A percentile compares a stretch with the other conserved stretches of the same genome.
phyloP scores from a whole-genome alignment of 2,113 vertebrate species.

The Rhineura floridana region DNA sequence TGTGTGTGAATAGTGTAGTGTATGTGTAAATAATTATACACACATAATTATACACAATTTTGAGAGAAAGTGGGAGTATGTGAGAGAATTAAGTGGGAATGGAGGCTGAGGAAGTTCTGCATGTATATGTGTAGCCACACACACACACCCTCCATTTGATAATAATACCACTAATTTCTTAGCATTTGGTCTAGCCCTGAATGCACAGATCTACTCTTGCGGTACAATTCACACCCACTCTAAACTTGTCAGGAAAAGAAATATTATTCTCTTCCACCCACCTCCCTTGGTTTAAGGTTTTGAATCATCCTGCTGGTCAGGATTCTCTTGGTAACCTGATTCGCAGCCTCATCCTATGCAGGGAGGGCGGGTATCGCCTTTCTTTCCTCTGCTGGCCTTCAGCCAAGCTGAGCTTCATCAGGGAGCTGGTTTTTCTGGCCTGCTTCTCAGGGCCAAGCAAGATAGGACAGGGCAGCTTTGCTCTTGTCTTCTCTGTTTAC shows the following conservation, averaged over 20 bases:
- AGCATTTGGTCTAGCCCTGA: background rate
- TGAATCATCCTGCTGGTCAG: background rate
- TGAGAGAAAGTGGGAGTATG: no score
- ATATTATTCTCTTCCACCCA: background rate
- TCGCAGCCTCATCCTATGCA: background rate
- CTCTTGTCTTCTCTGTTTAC: background rate
- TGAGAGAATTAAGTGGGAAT: background rate
- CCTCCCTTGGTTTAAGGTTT: background rate
- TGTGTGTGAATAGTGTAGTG: background rate
- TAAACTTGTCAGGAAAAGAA: background rate
- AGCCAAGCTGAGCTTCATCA: background rate
- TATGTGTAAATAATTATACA: no score
- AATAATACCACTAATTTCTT: background rate
- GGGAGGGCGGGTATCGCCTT: conserved; percentile 1
- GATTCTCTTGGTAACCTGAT: conserved; percentile 22
- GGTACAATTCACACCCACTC: background rate
- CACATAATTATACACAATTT: no score
- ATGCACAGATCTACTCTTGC: background rate
- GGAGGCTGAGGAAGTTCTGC: background rate
- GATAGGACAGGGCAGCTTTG: background rate
- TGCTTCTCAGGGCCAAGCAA: background rate
- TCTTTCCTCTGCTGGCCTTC: background rate
- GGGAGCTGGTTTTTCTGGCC: background rate
- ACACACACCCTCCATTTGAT: background rate
- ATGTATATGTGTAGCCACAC: background rate